Conservation (phyloP, 2,113 vertebrate species). For the Dinomys branickii region DNA sequence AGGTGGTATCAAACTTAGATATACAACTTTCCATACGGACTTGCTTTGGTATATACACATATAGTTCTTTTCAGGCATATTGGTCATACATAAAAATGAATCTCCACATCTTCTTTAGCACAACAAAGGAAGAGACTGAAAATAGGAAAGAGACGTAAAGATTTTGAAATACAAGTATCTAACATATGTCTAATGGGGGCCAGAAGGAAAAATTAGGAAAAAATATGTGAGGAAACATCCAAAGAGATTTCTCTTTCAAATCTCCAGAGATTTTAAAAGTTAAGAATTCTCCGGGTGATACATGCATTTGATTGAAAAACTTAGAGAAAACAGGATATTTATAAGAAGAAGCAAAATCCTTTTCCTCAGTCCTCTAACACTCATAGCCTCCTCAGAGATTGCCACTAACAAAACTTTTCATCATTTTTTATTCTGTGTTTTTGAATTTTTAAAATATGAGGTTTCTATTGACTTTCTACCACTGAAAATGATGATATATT, state of each 20-base stretch:
- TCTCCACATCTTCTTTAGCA: neutral
- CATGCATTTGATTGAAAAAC: conserved; percentile 1
- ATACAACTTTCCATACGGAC: neutral
- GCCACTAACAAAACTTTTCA: neutral
- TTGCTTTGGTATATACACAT: neutral
- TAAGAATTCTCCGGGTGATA: neutral
- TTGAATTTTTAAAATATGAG: neutral
- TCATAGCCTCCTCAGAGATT: neutral
- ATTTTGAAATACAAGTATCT: neutral
- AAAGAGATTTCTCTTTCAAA: conserved; percentile 8
- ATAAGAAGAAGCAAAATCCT: neutral
- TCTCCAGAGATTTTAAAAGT: conserved; percentile 30
- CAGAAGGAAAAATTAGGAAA: conserved; percentile 15
- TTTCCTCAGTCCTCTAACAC: neutral
- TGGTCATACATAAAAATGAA: neutral
- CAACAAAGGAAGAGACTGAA: neutral
- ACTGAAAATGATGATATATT: neutral
- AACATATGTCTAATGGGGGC: neutral
- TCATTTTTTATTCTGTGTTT: neutral
- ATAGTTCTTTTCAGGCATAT: neutral
- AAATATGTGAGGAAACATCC: neutral
- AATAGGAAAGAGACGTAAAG: neutral
- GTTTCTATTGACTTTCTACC: neutral
- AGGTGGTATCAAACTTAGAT: neutral
- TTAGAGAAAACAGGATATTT: neutral